These are phyloP conservation scores for Halesus radiatus DNA, from an alignment of 1,140 invertebrate species.

Conservation along the genomic window DNA sequence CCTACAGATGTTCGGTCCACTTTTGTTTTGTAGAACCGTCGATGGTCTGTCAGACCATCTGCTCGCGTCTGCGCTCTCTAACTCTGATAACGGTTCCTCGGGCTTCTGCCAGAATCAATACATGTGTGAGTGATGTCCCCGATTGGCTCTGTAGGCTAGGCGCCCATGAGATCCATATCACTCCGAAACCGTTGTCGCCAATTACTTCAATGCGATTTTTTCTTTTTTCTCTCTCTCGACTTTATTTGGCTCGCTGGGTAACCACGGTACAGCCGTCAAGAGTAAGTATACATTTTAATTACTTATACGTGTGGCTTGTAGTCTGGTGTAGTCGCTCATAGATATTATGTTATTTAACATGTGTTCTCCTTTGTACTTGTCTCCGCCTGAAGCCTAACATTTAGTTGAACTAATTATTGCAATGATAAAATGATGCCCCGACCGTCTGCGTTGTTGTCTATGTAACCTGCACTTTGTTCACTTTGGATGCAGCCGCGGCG, in stretches of 20 bases:
- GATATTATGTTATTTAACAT: slow-evolving; percentile 21
- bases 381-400: slow-evolving; percentile 41
- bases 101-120: slow-evolving; percentile 68
- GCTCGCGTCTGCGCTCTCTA: slow-evolving; percentile 48
- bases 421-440: not conserved
- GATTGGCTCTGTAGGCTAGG: slow-evolving; percentile 29
- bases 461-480: not conserved
- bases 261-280: slow-evolving; percentile 70
- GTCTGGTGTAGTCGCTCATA: slow-evolving; percentile 41
- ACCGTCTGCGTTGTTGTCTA: not conserved
- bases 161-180: slow-evolving; percentile 12
- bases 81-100: slow-evolving; percentile 51
- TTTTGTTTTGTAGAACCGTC: slow-evolving; percentile 54
- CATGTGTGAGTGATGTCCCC: slow-evolving; percentile 68
- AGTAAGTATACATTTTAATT: slow-evolving; percentile 68
- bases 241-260: slow-evolving; percentile 72
- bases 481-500: not conserved
- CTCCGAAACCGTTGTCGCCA: slow-evolving; percentile 63
- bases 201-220: slow-evolving; percentile 73
- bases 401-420: slow-evolving; percentile 20
- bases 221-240: slow-evolving; percentile 70
- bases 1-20: slow-evolving; percentile 47
- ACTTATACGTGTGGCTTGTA: slow-evolving; percentile 47
- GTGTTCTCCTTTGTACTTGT: slow-evolving; percentile 34
- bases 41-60: slow-evolving; percentile 40